Base-by-base conservation (phyloP, 2,797 vertebrate genomes). In the Apogon talboti region DNA sequence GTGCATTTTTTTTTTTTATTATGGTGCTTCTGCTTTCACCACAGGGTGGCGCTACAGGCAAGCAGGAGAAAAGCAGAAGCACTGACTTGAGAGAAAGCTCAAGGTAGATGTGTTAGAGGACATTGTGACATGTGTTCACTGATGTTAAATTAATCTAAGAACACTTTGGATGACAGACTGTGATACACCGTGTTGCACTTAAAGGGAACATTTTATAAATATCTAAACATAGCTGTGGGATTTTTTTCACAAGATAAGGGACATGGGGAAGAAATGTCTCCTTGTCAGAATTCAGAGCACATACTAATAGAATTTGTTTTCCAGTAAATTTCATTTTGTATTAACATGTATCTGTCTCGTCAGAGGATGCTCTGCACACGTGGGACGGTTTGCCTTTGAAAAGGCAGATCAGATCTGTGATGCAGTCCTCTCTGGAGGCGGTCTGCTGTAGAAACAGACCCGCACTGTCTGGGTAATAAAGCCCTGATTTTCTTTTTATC, bases 401-500 rank as follows among this genome's bases (percentile, higher is more conserved):
- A 64, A 82, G 63, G 56, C 72, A 18, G 53, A 84, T 76, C 84
- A 82, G 71, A 78, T 80, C 48, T 41, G 71, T 46, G 71, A 53
- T 59, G 76, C 51, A 37, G 80, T 72, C 71, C 67, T 67, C 78
- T 67, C 18, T 38, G 15, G 67, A 79, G 77, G 71, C 37, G 15
- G 38, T 67, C 71, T 71, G 72, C 72, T 73, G 81, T 72, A 70
- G 82, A 87, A 89, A 91, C 85, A 88, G 65, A 65, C 64, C 75
- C 64, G 24, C 75, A 80, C 72, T 1, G 48, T 70, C 83, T 70
- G 70, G 52, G 77, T 83, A 83, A 91, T 87, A 88, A 87, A 90
- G 77, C 74, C 59, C 52, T 73, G 81, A 63, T 88, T 90, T 92
- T 86, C 78, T 88, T 91, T 56, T 91, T 90, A 89, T 92, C 80